A percentile compares a stretch with the other conserved stretches of the same genome.
Conservation (phyloP, 2,888 invertebrate species). For the Petrophora chlorosata region DNA sequence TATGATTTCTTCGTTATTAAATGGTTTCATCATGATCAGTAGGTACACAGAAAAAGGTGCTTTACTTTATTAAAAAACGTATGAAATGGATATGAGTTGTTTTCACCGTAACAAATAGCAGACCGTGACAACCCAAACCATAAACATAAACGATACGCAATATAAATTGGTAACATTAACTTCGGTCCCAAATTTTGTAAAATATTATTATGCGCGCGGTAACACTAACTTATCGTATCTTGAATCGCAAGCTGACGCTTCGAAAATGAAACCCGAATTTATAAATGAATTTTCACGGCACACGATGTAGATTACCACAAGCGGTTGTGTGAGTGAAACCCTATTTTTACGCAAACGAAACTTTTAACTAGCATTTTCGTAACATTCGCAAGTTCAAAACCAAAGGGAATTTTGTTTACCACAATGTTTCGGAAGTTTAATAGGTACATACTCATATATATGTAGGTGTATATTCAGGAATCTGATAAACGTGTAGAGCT, state of each 20-base stretch:
- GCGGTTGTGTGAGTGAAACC: slow-evolving; percentile 7
- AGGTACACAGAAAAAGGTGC: no score
- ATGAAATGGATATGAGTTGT: no score
- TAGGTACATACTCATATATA: no score
- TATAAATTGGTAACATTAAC: slow-evolving; percentile 4
- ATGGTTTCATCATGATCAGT: no score
- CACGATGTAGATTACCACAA: slow-evolving; percentile 15
- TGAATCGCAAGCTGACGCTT: slow-evolving; percentile 27
- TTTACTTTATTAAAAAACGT: no score
- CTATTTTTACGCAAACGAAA: slow-evolving; percentile 10
- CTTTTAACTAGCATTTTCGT: slow-evolving; percentile 8
- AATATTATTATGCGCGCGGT: slow-evolving; percentile 18
- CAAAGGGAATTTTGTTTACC: no score
- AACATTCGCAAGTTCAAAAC: no score
- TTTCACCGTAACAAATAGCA: no score
- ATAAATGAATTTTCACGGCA: slow-evolving; percentile 23
- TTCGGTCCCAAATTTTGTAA: slow-evolving; percentile 9
- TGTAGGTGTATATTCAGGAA: no score
- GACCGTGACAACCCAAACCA: background rate
- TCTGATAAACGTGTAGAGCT: no score
- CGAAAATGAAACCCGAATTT: slow-evolving; percentile 26
- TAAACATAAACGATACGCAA: slow-evolving; percentile 1
- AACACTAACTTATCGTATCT: slow-evolving; percentile 24
- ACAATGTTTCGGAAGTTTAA: no score
- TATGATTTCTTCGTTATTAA: no score